Evolutionary conservation across 2,888 invertebrate genomes (phyloP).

Genomic region (Monopis laevigella): DNA sequence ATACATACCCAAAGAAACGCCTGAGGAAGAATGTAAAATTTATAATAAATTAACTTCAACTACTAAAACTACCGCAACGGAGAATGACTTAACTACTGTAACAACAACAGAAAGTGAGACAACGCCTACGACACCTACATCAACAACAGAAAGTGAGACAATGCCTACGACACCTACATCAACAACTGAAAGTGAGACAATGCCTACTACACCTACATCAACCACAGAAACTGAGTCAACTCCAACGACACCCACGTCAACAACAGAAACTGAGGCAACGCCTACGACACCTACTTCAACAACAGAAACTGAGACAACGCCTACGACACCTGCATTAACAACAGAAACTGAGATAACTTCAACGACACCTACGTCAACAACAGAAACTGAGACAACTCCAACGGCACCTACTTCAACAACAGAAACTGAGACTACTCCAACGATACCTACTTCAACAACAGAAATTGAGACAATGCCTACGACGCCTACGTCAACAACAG

Average conservation of each 20-base stretch:
- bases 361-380: neutral
- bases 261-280: neutral
- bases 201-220: slow-evolving; percentile 6
- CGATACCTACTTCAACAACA: neutral
- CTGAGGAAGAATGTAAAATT: slow-evolving; percentile 27
- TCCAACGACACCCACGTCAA: slow-evolving; percentile 12
- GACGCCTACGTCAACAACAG: neutral
- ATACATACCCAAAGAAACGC: slow-evolving; percentile 26
- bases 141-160: neutral
- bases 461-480: neutral
- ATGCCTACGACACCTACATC: neutral
- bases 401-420: neutral
- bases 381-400: neutral
- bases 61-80: slow-evolving; percentile 5
- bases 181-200: neutral
- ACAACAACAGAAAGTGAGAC: slow-evolving; percentile 13
- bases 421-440: neutral
- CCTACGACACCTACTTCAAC: neutral
- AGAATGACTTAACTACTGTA: neutral
- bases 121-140: neutral
- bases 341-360: neutral
- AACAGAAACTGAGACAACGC: neutral
- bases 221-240: too few relatives aligned
- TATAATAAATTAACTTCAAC: slow-evolving; percentile 22
- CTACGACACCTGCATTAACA: neutral